phyloP scores from a whole-genome alignment of 2,113 vertebrate genomes.

The Mormyrus iriodes region DNA sequence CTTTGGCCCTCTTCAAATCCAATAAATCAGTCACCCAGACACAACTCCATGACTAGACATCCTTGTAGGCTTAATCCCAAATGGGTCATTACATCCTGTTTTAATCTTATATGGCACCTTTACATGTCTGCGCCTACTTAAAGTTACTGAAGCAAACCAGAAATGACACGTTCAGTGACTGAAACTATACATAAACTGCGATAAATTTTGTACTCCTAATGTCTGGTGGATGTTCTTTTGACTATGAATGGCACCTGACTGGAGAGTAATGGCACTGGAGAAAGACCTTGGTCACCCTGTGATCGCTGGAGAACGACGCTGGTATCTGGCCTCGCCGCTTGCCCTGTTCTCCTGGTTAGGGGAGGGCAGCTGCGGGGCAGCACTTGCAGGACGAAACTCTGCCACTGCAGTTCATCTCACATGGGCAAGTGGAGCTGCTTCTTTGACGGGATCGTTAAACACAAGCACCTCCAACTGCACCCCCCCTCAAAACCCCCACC shows the following conservation, averaged over 20 bases:
- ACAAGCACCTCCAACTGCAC: background rate
- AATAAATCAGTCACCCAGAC: background rate
- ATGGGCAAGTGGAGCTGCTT: background rate
- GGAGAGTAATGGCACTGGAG: background rate
- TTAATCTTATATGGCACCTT: background rate
- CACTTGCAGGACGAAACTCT: background rate
- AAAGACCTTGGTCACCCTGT: background rate
- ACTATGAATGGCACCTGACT: background rate
- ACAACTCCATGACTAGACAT: background rate
- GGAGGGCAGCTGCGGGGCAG: background rate
- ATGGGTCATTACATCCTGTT: background rate
- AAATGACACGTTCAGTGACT: background rate
- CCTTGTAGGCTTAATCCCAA: background rate
- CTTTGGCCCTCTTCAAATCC: background rate
- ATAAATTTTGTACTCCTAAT: background rate
- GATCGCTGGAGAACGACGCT: background rate
- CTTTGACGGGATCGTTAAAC: constrained; percentile 22
- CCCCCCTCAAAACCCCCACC: background rate
- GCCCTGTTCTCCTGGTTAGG: background rate
- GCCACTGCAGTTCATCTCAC: background rate
- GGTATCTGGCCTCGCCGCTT: background rate
- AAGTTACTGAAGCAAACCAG: background rate
- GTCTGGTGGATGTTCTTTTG: background rate
- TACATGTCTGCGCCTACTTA: background rate
- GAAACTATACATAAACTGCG: background rate